These are phyloP conservation scores for Calameuta pallipes DNA, from an alignment of 2,888 invertebrate species.

Conservation along the genomic window DNA sequence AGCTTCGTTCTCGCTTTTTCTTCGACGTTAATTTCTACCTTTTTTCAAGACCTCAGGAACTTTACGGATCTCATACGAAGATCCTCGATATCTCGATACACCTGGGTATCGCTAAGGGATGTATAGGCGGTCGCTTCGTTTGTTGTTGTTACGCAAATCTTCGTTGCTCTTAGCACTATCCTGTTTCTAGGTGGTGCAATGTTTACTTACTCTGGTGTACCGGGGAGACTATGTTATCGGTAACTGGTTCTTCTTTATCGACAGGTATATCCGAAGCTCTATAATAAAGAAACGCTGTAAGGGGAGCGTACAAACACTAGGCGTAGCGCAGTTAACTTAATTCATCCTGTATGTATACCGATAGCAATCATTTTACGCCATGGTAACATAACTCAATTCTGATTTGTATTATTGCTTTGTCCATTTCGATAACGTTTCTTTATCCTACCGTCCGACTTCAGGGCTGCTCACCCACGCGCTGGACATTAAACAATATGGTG, in stretches of 20 bases:
- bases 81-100: neutral
- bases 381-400: slow-evolving; percentile 10
- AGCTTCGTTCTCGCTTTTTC: slow-evolving; percentile 35
- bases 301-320: neutral
- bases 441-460: no score
- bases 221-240: no score
- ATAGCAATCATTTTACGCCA: slow-evolving; percentile 24
- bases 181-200: no score
- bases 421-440: slow-evolving; percentile 14
- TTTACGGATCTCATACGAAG: neutral
- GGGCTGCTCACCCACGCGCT: no score
- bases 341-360: slow-evolving; percentile 15
- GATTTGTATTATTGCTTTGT: slow-evolving; percentile 23
- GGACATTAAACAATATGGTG: no score
- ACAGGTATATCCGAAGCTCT: neutral
- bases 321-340: slow-evolving; percentile 21
- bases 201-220: no score
- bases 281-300: neutral
- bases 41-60: neutral
- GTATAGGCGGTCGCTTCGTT: no score
- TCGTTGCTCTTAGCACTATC: no score
- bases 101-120: neutral
- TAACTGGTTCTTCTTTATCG: no score
- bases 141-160: no score
- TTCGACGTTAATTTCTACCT: neutral